Evolutionary conservation across 2,113 vertebrate species (phyloP).

Genomic region (Telmatochromis brichardi): DNA sequence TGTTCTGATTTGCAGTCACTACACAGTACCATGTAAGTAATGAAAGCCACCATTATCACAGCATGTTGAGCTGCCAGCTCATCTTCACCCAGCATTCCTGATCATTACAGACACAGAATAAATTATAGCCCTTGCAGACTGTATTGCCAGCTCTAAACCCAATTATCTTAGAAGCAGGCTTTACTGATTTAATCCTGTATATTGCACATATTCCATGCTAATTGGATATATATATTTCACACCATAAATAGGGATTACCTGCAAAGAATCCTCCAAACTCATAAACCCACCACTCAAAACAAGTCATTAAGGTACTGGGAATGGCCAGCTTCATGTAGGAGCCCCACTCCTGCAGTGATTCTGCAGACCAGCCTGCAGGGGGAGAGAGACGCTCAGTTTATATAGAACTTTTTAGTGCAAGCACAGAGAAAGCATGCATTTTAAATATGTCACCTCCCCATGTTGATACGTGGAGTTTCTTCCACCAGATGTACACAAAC

Average conservation of each 20-base stretch:
- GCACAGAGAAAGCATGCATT: background rate
- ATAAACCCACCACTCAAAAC: conserved; percentile 89
- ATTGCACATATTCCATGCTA: background rate
- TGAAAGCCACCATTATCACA: conserved; percentile 71
- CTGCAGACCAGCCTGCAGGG: conserved; percentile 77
- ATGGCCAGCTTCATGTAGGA: conserved; percentile 79
- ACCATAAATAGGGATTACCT: conserved; percentile 54
- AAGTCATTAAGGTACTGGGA: conserved; percentile 83
- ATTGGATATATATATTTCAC: background rate
- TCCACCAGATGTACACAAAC: conserved; percentile 79
- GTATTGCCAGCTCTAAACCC: background rate
- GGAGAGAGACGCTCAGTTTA: background rate
- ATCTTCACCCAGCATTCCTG: conserved; percentile 80
- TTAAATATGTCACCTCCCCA: conserved; percentile 78
- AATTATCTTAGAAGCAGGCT: background rate
- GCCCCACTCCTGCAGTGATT: conserved; percentile 83
- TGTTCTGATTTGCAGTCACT: background rate
- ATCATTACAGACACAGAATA: background rate
- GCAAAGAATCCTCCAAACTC: conserved; percentile 83
- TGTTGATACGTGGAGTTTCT: conserved; percentile 75
- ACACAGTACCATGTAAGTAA: conserved; percentile 80
- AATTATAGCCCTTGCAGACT: background rate
- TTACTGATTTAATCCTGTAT: background rate
- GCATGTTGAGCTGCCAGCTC: conserved; percentile 84
- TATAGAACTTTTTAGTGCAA: background rate